A percentile compares a stretch with the other conserved stretches of the same genome.
These are phyloP conservation scores for Pseudachorutes palmiensis DNA, from an alignment of 1,140 invertebrate species.

Conservation along the genomic window DNA sequence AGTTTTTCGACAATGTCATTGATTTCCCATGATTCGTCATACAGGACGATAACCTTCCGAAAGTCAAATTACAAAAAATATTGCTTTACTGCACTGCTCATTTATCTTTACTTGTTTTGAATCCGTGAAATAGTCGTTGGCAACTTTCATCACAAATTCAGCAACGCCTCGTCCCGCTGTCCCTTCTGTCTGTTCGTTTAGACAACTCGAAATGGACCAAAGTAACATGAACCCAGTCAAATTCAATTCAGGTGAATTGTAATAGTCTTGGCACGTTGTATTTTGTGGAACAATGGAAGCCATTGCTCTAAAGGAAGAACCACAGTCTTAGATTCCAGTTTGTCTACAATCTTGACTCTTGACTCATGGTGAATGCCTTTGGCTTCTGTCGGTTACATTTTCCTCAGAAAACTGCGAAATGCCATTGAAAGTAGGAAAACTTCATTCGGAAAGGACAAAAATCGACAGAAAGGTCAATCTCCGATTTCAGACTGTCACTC, in stretches of 20 bases:
- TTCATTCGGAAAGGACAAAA: no score
- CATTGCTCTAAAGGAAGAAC: no score
- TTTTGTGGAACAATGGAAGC: conserved; percentile 11
- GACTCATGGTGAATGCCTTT: no score
- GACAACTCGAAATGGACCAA: conserved; percentile 25
- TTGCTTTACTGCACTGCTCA: neutral
- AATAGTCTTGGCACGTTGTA: conserved; percentile 19
- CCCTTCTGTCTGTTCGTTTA: neutral
- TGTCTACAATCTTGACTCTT: no score
- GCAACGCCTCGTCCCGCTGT: conserved; percentile 19
- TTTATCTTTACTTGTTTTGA: conserved; percentile 16
- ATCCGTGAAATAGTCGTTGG: conserved; percentile 29
- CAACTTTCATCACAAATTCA: conserved; percentile 24
- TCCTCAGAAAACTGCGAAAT: no score
- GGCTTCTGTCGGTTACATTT: no score
- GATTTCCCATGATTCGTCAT: conserved; percentile 37
- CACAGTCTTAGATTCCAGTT: no score
- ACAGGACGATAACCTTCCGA: conserved; percentile 27
- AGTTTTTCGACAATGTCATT: conserved; percentile 24
- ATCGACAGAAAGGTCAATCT: no score
- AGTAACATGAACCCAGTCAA: conserved; percentile 23
- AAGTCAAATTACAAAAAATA: neutral
- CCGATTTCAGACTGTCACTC: no score
- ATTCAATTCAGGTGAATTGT: neutral
- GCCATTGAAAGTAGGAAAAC: no score